phyloP scores from a whole-genome alignment of 1,140 invertebrate genomes.

The Adoxophyes honmai region DNA sequence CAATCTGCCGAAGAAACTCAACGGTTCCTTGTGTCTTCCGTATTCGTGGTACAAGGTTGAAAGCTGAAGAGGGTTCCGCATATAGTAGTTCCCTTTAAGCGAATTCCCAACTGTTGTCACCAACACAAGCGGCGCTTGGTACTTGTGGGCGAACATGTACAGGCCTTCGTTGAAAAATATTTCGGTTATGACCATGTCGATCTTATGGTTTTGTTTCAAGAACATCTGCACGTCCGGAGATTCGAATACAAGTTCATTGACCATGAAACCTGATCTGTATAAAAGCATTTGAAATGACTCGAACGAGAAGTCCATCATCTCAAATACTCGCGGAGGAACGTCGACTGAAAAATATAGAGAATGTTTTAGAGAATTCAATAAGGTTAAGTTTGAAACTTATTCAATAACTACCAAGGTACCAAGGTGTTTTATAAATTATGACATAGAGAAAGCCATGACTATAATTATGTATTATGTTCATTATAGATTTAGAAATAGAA shows the following conservation, averaged over 20 bases:
- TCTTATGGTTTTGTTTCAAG: constrained; percentile 44
- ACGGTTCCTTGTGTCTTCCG: constrained; percentile 21
- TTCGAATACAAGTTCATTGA: constrained; percentile 45
- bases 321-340: background rate
- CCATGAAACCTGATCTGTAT: constrained; percentile 37
- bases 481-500: too few species aligned
- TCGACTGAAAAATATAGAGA: background rate
- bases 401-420: too few species aligned
- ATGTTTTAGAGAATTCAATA: too few species aligned
- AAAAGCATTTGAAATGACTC: constrained; percentile 17
- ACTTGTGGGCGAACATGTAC: constrained; percentile 51
- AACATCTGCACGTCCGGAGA: constrained; percentile 54
- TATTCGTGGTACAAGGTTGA: constrained; percentile 57
- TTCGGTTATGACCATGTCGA: constrained; percentile 61
- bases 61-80: constrained; percentile 58
- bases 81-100: constrained; percentile 26
- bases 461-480: too few species aligned
- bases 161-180: constrained; percentile 61
- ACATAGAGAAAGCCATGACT: too few species aligned
- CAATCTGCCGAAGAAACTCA: constrained; percentile 58
- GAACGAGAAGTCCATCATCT: constrained; percentile 1
- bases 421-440: too few species aligned
- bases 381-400: too few species aligned
- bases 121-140: constrained; percentile 40
- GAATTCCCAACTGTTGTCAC: constrained; percentile 12